Conservation (phyloP, 2,797 vertebrate genomes). For the Takifugu ocellatus region DNA sequence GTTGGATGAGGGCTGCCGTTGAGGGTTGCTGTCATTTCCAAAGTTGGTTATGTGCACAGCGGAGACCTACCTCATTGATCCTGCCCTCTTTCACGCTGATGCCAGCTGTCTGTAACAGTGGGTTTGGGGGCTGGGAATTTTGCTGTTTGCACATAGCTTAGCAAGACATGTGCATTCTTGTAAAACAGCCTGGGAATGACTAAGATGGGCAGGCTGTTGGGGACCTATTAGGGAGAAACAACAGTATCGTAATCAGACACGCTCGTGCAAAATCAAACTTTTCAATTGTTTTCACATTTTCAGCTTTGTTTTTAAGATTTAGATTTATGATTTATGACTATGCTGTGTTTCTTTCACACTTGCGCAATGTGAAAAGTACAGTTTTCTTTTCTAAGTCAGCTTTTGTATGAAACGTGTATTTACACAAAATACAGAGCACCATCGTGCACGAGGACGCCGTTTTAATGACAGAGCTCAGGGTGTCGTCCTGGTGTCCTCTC, state of each 20-base stretch:
- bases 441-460: neutral
- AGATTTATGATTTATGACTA: no score
- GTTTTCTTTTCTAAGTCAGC: no score
- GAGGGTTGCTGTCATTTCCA: constrained; percentile 47
- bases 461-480: neutral
- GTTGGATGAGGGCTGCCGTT: constrained; percentile 3
- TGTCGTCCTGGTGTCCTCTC: neutral
- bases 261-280: no score
- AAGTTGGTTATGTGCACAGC: constrained; percentile 51
- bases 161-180: constrained; percentile 60
- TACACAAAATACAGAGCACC: neutral
- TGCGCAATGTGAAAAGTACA: no score
- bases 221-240: neutral
- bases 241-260: no score
- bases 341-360: no score
- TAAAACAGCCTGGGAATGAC: constrained; percentile 38
- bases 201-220: constrained; percentile 9
- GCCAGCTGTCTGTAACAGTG: constrained; percentile 34
- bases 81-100: constrained; percentile 27
- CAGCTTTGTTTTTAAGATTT: no score
- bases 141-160: constrained; percentile 11
- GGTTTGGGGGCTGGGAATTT: constrained; percentile 29
- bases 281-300: no score
- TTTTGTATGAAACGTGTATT: neutral
- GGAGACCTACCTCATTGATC: constrained; percentile 30